phyloP scores from a whole-genome alignment of 2,113 vertebrate genomes.

The Clarias magur region DNA sequence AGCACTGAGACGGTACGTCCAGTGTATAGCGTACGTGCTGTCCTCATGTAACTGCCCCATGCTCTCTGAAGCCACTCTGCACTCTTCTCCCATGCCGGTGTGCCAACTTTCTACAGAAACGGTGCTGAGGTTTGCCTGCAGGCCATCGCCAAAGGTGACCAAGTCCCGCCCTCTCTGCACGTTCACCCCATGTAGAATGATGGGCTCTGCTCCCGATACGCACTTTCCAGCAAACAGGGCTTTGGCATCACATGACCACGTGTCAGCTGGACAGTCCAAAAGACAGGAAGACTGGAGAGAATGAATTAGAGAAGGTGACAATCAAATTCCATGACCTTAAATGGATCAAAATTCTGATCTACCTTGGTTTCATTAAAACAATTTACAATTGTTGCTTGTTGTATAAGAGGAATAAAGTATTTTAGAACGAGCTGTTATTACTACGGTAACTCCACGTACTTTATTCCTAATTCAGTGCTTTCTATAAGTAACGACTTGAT shows the following conservation, averaged over 20 bases:
- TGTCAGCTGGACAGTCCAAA: constrained; percentile 27
- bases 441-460: too few species aligned
- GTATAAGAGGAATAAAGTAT: background rate
- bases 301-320: background rate
- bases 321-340: background rate
- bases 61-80: constrained; percentile 61
- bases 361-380: background rate
- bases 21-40: constrained; percentile 72
- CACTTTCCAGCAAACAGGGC: constrained; percentile 53
- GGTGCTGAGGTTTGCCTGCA: constrained; percentile 59
- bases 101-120: constrained; percentile 71
- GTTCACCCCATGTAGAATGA: constrained; percentile 63
- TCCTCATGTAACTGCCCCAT: constrained; percentile 72
- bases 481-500: background rate
- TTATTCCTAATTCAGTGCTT: too few species aligned
- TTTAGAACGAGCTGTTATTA: background rate
- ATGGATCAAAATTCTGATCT: background rate
- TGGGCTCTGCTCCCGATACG: background rate
- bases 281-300: constrained; percentile 20
- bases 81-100: constrained; percentile 66
- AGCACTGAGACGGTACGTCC: constrained; percentile 64
- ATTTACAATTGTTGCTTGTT: background rate
- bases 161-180: constrained; percentile 66
- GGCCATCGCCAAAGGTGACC: constrained; percentile 60
- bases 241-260: constrained; percentile 69